Evolutionary conservation across 2,113 vertebrate genomes (phyloP).

Genomic region (Physeter macrocephalus): DNA sequence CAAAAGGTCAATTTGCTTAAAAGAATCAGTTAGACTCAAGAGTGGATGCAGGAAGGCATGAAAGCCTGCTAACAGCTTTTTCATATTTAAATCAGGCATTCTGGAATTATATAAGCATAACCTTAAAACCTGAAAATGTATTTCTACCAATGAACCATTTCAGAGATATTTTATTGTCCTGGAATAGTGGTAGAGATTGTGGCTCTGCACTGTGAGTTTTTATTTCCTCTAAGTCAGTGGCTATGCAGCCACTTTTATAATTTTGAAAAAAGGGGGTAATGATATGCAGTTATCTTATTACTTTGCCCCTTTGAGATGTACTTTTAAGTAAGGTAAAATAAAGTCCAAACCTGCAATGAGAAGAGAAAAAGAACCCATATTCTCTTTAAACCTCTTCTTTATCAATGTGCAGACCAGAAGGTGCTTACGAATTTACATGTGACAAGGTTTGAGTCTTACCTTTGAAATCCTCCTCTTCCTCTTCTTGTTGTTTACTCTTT

Average conservation of each 20-base stretch:
- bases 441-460: neutral
- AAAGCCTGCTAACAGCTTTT: neutral
- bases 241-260: slow-evolving; percentile 16
- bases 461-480: neutral
- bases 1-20: slow-evolving; percentile 30
- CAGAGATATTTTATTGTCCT: slow-evolving; percentile 74
- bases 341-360: neutral
- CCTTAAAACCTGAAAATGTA: slow-evolving; percentile 46
- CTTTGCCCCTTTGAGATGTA: neutral
- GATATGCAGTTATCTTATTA: neutral
- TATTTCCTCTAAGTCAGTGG: slow-evolving; percentile 20
- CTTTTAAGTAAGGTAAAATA: neutral
- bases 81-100: neutral
- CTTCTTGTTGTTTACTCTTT: neutral
- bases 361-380: neutral
- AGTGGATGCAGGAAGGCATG: neutral
- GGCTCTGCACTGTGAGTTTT: slow-evolving; percentile 61
- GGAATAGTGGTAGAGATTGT: slow-evolving; percentile 30
- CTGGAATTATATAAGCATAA: neutral
- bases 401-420: neutral
- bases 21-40: neutral
- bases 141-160: slow-evolving; percentile 53
- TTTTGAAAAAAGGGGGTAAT: slow-evolving; percentile 1
- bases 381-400: neutral
- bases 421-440: neutral